Conservation (phyloP, 2,888 invertebrate genomes). For the Eudemis profundana region DNA sequence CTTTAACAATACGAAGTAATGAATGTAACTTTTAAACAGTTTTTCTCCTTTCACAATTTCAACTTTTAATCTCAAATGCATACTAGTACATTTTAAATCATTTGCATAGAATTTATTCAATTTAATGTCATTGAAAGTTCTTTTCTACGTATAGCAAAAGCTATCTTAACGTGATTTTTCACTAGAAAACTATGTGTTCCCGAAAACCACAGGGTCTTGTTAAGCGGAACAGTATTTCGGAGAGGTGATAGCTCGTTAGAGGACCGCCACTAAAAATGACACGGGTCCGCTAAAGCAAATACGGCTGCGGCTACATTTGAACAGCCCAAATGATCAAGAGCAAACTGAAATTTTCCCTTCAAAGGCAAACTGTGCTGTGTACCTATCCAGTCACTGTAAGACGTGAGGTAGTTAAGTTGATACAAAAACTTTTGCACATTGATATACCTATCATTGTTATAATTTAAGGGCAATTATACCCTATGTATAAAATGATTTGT, state of each 20-base stretch:
- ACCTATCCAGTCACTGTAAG: conserved; percentile 28
- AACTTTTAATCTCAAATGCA: not conserved
- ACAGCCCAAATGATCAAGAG: conserved; percentile 48
- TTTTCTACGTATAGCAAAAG: conserved; percentile 45
- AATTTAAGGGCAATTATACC: no score
- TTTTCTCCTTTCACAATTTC: conserved; percentile 15
- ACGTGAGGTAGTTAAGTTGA: conserved; percentile 31
- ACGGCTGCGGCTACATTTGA: conserved; percentile 46
- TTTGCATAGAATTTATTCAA: not conserved
- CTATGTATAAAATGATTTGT: no score
- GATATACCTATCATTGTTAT: not conserved
- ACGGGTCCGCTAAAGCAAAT: conserved; percentile 63
- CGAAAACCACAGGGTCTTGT: conserved; percentile 37
- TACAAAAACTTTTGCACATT: not conserved
- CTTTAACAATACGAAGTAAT: conserved; percentile 62
- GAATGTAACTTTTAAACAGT: conserved; percentile 51
- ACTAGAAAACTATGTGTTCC: conserved; percentile 26
- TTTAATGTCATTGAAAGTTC: conserved; percentile 30
- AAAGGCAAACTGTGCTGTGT: conserved; percentile 35
- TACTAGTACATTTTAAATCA: not conserved
- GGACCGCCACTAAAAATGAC: conserved; percentile 62
- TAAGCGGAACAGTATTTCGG: conserved; percentile 44
- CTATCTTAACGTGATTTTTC: conserved; percentile 25
- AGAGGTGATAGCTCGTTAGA: conserved; percentile 54
- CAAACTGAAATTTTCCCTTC: conserved; percentile 45